A percentile compares a stretch with the other conserved stretches of the same genome.
phyloP scores from a whole-genome alignment of 23 tunicate species.

The Ascidia mentula region DNA sequence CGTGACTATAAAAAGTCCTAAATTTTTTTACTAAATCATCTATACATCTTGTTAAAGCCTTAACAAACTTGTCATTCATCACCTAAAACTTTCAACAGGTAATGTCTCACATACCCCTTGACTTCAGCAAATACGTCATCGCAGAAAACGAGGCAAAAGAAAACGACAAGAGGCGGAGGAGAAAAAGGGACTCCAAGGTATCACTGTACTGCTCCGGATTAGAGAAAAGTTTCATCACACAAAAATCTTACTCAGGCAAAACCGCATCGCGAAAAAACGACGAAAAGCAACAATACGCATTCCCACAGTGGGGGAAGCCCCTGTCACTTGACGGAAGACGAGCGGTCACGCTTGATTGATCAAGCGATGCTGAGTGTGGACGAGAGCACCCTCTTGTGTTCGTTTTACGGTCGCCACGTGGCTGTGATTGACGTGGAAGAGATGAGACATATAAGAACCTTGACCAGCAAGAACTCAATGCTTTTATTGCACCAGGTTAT shows the following conservation, averaged over 20 bases:
- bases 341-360: slow-evolving; percentile 50
- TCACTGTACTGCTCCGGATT: too few species aligned
- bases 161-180: slow-evolving; percentile 16
- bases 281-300: background rate
- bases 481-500: slow-evolving; percentile 74
- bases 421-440: slow-evolving; percentile 73
- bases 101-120: slow-evolving; percentile 17
- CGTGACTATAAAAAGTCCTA: too few species aligned
- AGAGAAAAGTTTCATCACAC: too few species aligned
- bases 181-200: too few species aligned
- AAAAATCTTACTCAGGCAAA: background rate
- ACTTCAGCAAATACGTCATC: slow-evolving; percentile 42
- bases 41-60: too few species aligned
- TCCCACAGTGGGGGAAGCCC: slow-evolving; percentile 13
- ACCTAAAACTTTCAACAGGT: too few species aligned
- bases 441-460: slow-evolving; percentile 47
- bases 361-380: slow-evolving; percentile 79
- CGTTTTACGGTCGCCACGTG: slow-evolving; percentile 77
- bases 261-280: background rate
- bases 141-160: slow-evolving; percentile 22
- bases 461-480: slow-evolving; percentile 67
- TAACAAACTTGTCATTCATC: too few species aligned
- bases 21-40: too few species aligned
- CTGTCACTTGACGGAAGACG: slow-evolving; percentile 32
- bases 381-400: slow-evolving; percentile 68